These are phyloP conservation scores for Vultur gryphus DNA, from an alignment of 2,797 vertebrate genomes.

Conservation along the genomic window DNA sequence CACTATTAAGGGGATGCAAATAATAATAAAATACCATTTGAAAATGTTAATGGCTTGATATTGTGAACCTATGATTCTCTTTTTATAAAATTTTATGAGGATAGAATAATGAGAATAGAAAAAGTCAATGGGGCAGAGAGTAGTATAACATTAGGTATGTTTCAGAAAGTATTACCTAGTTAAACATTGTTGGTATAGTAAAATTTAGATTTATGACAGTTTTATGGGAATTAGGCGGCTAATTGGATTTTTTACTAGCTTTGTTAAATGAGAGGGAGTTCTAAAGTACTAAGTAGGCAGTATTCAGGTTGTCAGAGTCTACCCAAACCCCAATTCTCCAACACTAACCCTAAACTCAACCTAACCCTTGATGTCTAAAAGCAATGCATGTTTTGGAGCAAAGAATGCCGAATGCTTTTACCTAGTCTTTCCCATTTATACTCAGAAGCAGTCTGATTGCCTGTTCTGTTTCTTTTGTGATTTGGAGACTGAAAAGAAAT, in stretches of 20 bases:
- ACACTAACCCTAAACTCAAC: background rate
- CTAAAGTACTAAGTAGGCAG: background rate
- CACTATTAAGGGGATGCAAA: background rate
- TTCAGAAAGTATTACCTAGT: background rate
- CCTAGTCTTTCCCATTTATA: background rate
- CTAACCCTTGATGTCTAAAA: background rate
- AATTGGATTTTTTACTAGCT: background rate
- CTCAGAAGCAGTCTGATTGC: background rate
- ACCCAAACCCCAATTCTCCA: background rate
- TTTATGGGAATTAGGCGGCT: background rate
- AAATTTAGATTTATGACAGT: background rate
- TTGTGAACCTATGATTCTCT: background rate
- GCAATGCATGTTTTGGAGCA: background rate
- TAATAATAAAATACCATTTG: background rate
- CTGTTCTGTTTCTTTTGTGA: background rate
- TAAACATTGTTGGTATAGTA: background rate
- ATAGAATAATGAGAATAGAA: background rate
- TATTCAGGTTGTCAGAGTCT: background rate
- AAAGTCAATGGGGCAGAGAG: background rate
- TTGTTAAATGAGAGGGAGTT: background rate
- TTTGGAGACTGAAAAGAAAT: background rate
- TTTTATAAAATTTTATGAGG: background rate
- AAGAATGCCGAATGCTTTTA: background rate
- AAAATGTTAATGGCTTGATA: background rate
- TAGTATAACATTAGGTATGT: background rate